Base-by-base conservation (phyloP, 35 echinoderm and acorn worm genomes). In the Apostichopus japonicus region DNA sequence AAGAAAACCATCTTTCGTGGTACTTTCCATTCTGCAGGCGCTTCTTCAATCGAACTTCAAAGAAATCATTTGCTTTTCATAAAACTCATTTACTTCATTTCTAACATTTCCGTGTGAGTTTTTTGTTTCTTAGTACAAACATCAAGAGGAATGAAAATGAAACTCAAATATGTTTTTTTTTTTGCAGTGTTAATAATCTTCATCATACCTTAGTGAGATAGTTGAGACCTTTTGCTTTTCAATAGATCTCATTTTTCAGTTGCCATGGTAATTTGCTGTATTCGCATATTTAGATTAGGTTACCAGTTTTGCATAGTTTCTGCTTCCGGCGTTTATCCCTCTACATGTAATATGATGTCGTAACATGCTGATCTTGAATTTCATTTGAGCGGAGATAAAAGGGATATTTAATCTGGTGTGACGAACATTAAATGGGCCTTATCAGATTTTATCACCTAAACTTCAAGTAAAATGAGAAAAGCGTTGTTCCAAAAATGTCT, bases 401-500 rank as follows among this genome's bases (percentile, higher is more conserved):
- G 56, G 81, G 22, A 84, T 44, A 84, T 17, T 6, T 21, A 84
- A 54, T 9, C 81, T 84, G 81, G 33, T 44, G 7, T 58, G 27
- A 58, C 56, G 81, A 11, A 54, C n/a, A 84, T 23, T 84, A 58
- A 84, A 21, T 23, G 56, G 14, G 21, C 9, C 81, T 22, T 57
- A 84, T 84, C 6, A 84, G 56, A 22, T 84, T 57, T 84, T 84
- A 84, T 84, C 81, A 58, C 81, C 55, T 21, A 84, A n/a, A 19
- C 17, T 84, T 21, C 53, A 57, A 53, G 81, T 57, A 84, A 84
- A 51, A 84, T 54, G 81, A 84, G 81, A 84, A 23, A 19, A 15
- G 5, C 54, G 14, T 84, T 84, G 81, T 8, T 17, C 23, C 21
- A 84, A 57, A 84, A 56, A 84, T 54, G 56, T 84, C 54, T 19